Conservation (phyloP, 2,113 vertebrate genomes). For the Melanerpes aurifrons region DNA sequence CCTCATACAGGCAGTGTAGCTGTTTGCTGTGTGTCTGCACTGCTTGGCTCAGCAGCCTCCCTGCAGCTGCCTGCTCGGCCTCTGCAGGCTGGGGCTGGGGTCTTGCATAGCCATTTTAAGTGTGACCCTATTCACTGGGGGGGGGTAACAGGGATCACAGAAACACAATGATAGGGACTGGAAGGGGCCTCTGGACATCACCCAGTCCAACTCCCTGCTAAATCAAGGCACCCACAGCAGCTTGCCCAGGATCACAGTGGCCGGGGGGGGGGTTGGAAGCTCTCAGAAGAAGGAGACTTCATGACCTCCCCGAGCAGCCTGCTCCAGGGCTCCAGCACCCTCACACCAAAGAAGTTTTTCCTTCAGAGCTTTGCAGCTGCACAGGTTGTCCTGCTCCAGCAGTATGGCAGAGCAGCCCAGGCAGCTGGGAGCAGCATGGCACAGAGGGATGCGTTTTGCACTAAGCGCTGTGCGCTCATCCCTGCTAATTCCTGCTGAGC, state of each 20-base stretch:
- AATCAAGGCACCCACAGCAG: no score
- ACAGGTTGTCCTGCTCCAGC: neutral
- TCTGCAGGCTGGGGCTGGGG: neutral
- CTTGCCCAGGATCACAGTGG: no score
- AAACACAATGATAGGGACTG: neutral
- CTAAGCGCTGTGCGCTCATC: neutral
- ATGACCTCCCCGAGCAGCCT: no score
- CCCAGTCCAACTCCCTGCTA: no score
- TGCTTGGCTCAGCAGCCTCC: neutral
- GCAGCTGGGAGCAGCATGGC: neutral
- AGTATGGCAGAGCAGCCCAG: neutral
- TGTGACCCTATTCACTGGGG: rapidly evolving
- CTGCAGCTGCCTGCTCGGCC: neutral
- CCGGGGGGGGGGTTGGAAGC: no score
- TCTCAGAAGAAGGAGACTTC: no score
- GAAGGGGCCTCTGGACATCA: no score
- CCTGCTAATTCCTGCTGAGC: neutral
- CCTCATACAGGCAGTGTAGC: no score
- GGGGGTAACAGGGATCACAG: rapidly evolving
- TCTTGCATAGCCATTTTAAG: neutral
- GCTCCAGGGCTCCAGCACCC: no score
- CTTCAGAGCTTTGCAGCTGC: neutral
- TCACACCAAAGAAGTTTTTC: no score
- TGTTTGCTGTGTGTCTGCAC: neutral
- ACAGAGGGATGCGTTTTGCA: neutral